A percentile compares a stretch with the other conserved stretches of the same genome.
Evolutionary conservation across 2,888 invertebrate genomes (phyloP).

Genomic region (Dicyrtoma fusca): DNA sequence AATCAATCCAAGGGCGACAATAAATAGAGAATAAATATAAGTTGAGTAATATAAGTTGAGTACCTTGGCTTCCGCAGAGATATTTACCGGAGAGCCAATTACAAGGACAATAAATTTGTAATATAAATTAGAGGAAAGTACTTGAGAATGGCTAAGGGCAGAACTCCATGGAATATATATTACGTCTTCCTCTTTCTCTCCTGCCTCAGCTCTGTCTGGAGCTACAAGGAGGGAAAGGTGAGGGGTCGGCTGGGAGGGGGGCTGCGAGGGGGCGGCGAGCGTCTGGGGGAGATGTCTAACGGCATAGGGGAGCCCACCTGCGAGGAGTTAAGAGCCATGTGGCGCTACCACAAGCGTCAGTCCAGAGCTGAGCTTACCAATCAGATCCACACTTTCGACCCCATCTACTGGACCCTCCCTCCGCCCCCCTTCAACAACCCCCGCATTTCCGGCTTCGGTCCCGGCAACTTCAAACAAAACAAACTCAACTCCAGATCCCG

Average conservation of each 20-base stretch:
- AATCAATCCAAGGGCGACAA: not conserved
- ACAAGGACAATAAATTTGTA: too few relatives aligned
- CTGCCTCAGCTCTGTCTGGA: conserved; percentile 3
- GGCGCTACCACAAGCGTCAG: conserved; percentile 87
- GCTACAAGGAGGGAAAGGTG: conserved; percentile 19
- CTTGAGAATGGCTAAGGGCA: too few relatives aligned
- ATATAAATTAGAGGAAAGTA: too few relatives aligned
- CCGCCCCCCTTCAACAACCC: not conserved
- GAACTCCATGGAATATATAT: too few relatives aligned
- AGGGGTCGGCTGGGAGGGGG: not conserved
- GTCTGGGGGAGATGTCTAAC: conserved; percentile 15
- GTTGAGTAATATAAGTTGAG: not conserved
- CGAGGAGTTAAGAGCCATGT: conserved; percentile 86
- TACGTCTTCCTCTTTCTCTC: not conserved
- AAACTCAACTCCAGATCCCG: not conserved
- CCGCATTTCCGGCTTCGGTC: not conserved
- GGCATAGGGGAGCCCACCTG: conserved; percentile 74
- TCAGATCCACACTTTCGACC: conserved; percentile 64
- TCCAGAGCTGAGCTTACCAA: conserved; percentile 84
- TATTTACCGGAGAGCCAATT: too few relatives aligned
- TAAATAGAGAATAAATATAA: not conserved
- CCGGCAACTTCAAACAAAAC: not conserved
- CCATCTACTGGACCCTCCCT: conserved; percentile 51
- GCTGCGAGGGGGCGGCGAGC: not conserved
- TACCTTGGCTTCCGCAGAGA: too few relatives aligned